Evolutionary conservation across 53 echinoderm and acorn worm genomes (phyloP), one percentile per base, ranked within the genome.

Genomic region (Apostichopus leukothele): DNA sequence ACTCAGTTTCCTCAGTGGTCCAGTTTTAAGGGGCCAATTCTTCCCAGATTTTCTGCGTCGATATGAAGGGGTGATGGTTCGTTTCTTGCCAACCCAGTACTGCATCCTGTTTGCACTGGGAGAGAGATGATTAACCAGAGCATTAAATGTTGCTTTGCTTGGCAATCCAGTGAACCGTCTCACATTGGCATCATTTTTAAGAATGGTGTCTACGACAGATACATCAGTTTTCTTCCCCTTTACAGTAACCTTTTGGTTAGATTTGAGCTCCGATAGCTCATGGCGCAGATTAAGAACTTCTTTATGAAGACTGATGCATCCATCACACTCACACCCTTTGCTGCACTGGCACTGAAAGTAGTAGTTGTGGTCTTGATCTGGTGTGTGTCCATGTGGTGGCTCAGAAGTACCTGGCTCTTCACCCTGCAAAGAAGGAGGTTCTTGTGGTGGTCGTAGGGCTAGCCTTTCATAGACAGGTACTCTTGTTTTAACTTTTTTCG

Each of bases 161-260:
- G 71, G 55, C 19, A 91, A 77, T 5, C 83, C 91, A 25, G 79
- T 88, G 50, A 75, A 88, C 3, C 77, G 88, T n/a, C 68, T 91
- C 50, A 91, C 88, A 88, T 91, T 81, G 14, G 50, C 7, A 67
- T 91, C 90, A 83, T 50, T 89, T 83, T 89, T 71, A 14, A 83
- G 61, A 50, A 52, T 14, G 27, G 67, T 71, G 16, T 18, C 55
- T 20, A 74, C 52, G 50, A 83, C 39, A 52, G 14, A 16, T 27
- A 8, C 18, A 26, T 6, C 87, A 23, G 67, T 51, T 26, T 71
- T 73, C 23, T 5, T 19, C 52, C 23, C 26, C 25, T 71, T 39
- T 12, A n/a, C 61, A 12, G 67, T 7, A 5, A 6, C 7, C 6
- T 59, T 59, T 16, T 14, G 20, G 11, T 9, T 66, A 55, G 1